Evolutionary conservation across 2,888 invertebrate species (phyloP).

Genomic region (Lasioglossum pauxillum): DNA sequence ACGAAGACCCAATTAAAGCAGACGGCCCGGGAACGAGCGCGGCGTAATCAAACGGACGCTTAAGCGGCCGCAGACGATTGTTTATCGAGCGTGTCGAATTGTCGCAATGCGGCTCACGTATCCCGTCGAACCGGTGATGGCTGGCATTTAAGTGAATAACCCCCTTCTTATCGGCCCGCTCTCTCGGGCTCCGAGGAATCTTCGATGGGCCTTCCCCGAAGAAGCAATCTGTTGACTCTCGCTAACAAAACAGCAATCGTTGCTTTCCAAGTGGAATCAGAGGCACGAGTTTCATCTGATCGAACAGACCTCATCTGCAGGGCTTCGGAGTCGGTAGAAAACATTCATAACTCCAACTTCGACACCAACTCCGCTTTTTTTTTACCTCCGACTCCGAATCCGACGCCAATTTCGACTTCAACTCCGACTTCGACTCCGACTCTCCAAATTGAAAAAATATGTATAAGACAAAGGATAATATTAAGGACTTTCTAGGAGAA

Average conservation of each 20-base stretch:
- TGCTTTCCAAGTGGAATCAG: not conserved
- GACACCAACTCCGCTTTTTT: no score
- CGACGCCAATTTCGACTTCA: no score
- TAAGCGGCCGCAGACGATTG: constrained; percentile 58
- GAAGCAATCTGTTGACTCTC: not conserved
- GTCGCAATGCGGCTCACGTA: constrained; percentile 57
- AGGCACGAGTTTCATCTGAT: not conserved
- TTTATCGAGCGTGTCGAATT: constrained; percentile 64
- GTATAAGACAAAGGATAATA: no score
- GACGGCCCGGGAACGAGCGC: constrained; percentile 21
- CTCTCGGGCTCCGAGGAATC: not conserved
- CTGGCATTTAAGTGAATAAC: constrained; percentile 27
- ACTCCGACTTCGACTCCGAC: no score
- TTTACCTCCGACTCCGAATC: no score
- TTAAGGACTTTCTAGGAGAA: no score
- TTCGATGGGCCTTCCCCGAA: not conserved
- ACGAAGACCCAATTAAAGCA: constrained; percentile 69
- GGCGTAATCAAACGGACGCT: constrained; percentile 59
- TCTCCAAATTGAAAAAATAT: no score
- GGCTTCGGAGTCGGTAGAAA: no score
- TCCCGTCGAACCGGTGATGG: constrained; percentile 18
- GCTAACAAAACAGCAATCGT: not conserved
- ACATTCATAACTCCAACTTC: no score
- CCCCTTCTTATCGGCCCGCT: not conserved
- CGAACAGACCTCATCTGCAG: no score